Conservation (phyloP, 2,888 invertebrate genomes). For the Xestia c-nigrum region DNA sequence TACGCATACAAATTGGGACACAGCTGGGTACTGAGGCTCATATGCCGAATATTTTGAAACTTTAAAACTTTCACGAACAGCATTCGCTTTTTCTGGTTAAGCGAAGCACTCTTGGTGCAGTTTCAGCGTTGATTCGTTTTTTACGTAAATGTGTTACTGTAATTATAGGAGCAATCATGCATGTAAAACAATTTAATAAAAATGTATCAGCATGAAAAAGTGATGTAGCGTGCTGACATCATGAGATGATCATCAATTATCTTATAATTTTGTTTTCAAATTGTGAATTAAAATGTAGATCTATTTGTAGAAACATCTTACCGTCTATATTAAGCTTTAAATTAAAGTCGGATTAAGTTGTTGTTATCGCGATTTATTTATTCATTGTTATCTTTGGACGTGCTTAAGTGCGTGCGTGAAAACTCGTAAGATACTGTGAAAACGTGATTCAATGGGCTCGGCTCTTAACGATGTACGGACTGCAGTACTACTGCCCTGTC, state of each 20-base stretch:
- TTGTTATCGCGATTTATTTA: conserved; percentile 20
- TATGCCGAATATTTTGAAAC: conserved; percentile 51
- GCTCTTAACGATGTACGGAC: conserved; percentile 16
- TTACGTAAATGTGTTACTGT: conserved; percentile 38
- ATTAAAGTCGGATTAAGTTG: conserved; percentile 19
- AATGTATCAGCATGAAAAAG: conserved; percentile 34
- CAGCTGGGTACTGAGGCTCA: conserved; percentile 55
- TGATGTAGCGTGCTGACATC: conserved; percentile 41
- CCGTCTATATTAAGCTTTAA: neutral
- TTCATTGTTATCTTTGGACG: conserved; percentile 60
- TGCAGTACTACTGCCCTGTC: conserved; percentile 26
- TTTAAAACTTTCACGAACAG: conserved; percentile 54
- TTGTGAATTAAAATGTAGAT: conserved; percentile 7
- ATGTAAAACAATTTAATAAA: conserved; percentile 48
- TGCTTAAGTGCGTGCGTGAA: conserved; percentile 63
- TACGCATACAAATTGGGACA: conserved; percentile 81
- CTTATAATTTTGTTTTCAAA: conserved; percentile 21
- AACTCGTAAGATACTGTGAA: conserved; percentile 38
- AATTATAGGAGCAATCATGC: conserved; percentile 52
- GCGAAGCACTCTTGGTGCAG: conserved; percentile 19
- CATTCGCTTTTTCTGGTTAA: conserved; percentile 34
- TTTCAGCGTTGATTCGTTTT: conserved; percentile 42
- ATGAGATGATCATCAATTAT: conserved; percentile 20
- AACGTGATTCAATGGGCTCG: conserved; percentile 64
- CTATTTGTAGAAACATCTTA: neutral